Percentiles rank a stretch among this genome's conserved stretches.
phyloP scores from a whole-genome alignment of 2,113 vertebrate genomes.

The Hippocampus abdominalis region DNA sequence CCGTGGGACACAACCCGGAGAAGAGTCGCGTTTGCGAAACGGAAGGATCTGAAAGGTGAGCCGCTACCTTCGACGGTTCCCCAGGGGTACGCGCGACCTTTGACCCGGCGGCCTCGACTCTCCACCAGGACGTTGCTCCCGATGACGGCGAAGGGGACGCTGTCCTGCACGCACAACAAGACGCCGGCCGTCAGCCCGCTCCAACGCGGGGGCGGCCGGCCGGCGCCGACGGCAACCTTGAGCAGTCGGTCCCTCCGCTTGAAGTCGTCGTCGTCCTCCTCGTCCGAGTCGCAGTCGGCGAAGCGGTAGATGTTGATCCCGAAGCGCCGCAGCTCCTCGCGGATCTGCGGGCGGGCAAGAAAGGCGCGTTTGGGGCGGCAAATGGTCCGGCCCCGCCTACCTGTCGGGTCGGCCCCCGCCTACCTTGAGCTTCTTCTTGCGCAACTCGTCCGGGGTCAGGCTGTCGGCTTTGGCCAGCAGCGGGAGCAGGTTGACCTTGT shows the following conservation, averaged over 20 bases:
- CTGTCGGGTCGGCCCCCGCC: too few relatives aligned
- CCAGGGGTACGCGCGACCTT: constrained; percentile 73
- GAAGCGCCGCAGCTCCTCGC: constrained; percentile 62
- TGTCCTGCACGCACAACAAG: constrained; percentile 51
- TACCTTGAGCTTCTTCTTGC: constrained; percentile 65
- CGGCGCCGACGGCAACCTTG: constrained; percentile 48
- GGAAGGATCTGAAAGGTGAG: too few relatives aligned
- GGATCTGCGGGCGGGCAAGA: constrained; percentile 49
- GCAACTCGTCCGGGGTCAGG: constrained; percentile 64
- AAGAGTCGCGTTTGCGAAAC: too few relatives aligned
- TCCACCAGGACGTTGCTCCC: constrained; percentile 72
- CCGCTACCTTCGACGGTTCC: constrained; percentile 71
- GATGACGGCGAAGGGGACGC: constrained; percentile 73
- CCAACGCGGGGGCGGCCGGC: too few relatives aligned
- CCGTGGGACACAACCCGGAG: too few relatives aligned
- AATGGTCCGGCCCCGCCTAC: too few relatives aligned
- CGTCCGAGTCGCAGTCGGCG: constrained; percentile 68
- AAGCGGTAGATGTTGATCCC: constrained; percentile 75
- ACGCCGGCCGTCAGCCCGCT: too few relatives aligned
- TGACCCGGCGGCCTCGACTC: constrained; percentile 60
- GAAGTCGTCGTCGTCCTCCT: constrained; percentile 58
- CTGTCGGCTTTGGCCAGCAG: constrained; percentile 76
- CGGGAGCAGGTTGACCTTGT: constrained; percentile 75
- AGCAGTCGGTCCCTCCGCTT: constrained; percentile 61
- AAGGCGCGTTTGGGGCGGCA: not conserved